Conservation (phyloP, 2,113 vertebrate genomes). For the Sebastes schlegelii region DNA sequence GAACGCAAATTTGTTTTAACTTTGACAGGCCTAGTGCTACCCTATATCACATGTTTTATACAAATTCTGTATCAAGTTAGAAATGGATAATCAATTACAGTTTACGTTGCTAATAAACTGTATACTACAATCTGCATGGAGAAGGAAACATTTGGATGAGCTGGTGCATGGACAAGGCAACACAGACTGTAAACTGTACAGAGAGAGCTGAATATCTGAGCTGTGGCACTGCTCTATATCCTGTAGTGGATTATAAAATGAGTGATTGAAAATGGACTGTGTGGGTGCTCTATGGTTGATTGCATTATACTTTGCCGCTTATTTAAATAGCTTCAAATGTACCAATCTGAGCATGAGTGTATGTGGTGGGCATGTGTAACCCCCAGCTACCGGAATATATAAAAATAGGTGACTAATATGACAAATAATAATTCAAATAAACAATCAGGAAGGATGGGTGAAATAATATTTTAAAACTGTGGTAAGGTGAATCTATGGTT, state of each 20-base stretch:
- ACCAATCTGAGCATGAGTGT: not conserved
- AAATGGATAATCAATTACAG: too few species aligned
- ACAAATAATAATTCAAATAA: too few species aligned
- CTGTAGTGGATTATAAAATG: conserved; percentile 17
- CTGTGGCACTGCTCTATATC: not conserved
- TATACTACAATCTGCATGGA: not conserved
- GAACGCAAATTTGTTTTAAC: too few species aligned
- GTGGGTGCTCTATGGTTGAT: not conserved
- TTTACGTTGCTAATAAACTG: too few species aligned
- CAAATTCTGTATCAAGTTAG: too few species aligned
- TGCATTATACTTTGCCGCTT: not conserved
- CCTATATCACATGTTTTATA: too few species aligned
- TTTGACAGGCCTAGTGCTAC: too few species aligned
- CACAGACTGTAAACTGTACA: not conserved
- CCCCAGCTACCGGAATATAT: too few species aligned
- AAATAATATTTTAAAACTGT: too few species aligned
- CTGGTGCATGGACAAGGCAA: not conserved
- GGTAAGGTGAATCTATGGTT: too few species aligned
- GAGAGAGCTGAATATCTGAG: not conserved
- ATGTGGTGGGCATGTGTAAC: not conserved
- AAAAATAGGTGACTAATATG: too few species aligned
- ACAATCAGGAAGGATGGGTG: too few species aligned
- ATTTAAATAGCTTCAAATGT: conserved; percentile 9
- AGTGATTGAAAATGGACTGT: not conserved
- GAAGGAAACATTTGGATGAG: not conserved